Evolutionary conservation across 2,888 invertebrate genomes (phyloP), one percentile per base, ranked within the genome.

Genomic region (Pammene fasciana): DNA sequence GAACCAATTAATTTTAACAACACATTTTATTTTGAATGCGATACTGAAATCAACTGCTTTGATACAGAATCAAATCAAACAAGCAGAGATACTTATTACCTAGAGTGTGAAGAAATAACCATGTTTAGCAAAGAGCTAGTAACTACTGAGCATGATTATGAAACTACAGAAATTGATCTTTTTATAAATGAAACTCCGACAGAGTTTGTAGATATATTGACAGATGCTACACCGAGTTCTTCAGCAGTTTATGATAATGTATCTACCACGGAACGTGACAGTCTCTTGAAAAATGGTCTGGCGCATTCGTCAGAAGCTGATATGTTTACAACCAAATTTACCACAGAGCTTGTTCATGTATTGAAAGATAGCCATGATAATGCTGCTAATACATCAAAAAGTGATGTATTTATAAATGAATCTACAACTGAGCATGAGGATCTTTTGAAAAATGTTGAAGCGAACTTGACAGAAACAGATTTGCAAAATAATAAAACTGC

Each of bases 1-100:
- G 26, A 36, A 18, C 18, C n/a, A 0, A 3, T 61, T 0, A 3
- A 45, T 26, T 46, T 45, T 3, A 56, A 64, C 13, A n/a, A 46
- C 13, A 14, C 50, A 45, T 59, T 59, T 38, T 68, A 65, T 5
- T 13, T 68, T 4, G 64, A 65, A 26, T 68, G 68, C 11, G 57
- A 65, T 43, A 59, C 57, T 9, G 64, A 59, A 52, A 59, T 14
- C 1, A 16, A 65, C 16, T 68, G 64, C n/a, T 3, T 26, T 5
- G 18, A 57, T 11, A 46, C 54, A n/a, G 45, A 45, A 26, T 8
- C 36, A 60, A 46, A 67, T 18, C 10, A 10, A 43, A 52, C 11
- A 0, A 57, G n/a, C 11, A 68, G 11, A 8, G 7, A 26, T 0
- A 38, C 46, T 13, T 65, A 46, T 18, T 38, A 52, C 10, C 6